phyloP scores from a whole-genome alignment of 1,140 invertebrate species.

The Wiebesia pumilae region DNA sequence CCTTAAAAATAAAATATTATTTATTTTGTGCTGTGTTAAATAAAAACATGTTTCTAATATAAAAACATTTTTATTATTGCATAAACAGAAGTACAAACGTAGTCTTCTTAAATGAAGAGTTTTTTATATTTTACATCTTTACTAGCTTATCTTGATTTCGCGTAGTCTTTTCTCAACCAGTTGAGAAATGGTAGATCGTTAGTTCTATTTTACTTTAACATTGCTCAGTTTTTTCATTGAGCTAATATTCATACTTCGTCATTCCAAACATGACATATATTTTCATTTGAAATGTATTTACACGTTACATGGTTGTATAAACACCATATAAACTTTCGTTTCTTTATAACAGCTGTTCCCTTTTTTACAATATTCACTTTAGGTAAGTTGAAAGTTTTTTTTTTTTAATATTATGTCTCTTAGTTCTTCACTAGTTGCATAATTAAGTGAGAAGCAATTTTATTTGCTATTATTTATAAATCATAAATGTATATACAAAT shows the following conservation, averaged over 20 bases:
- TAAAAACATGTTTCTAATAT: conserved; percentile 26
- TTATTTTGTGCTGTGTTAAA: not conserved
- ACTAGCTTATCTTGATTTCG: not conserved
- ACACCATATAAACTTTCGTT: conserved; percentile 31
- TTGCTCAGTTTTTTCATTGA: conserved; percentile 19
- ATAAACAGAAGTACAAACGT: conserved; percentile 47
- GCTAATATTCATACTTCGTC: not conserved
- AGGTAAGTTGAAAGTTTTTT: not conserved
- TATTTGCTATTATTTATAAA: not conserved
- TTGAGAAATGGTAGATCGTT: conserved; percentile 32
- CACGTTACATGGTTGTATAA: conserved; percentile 58
- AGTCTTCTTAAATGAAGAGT: conserved; percentile 30
- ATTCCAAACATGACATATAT: conserved; percentile 51
- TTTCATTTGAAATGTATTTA: conserved; percentile 56
- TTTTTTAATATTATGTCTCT: not conserved
- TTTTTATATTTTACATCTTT: conserved; percentile 10
- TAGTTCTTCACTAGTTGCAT: not conserved
- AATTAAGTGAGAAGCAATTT: conserved; percentile 5
- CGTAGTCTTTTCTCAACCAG: conserved; percentile 37
- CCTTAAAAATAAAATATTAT: not conserved
- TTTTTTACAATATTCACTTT: conserved; percentile 26
- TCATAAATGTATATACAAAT: conserved; percentile 4
- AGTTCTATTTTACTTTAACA: not conserved
- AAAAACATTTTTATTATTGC: conserved; percentile 51
- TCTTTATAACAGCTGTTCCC: conserved; percentile 1